A percentile compares a stretch with the other conserved stretches of the same genome.
Conservation (phyloP, 2,797 vertebrate species). For the Esox lucius region DNA sequence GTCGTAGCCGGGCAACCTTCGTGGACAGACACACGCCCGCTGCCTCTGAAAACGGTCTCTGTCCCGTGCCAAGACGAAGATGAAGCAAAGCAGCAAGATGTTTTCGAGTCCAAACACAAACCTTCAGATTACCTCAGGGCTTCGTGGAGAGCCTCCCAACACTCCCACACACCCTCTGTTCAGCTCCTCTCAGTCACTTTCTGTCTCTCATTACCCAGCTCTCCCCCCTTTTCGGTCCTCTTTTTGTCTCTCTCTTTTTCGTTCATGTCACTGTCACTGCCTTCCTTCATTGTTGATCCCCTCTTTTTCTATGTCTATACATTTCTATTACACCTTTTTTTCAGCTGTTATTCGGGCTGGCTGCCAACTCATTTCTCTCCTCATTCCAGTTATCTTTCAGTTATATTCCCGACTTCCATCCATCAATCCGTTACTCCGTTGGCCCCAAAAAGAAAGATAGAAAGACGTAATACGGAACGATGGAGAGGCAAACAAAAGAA, state of each 20-base stretch:
- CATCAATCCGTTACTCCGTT: neutral
- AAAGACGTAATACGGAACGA: constrained; percentile 23
- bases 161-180: constrained; percentile 37
- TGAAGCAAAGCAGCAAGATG: constrained; percentile 52
- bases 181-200: neutral
- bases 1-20: too few species aligned
- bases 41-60: too few species aligned
- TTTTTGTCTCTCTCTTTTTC: constrained; percentile 21
- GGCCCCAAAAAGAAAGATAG: neutral
- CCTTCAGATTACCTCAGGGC: constrained; percentile 60
- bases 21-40: too few species aligned
- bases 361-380: constrained; percentile 36
- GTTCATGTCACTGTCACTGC: too few species aligned
- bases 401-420: neutral
- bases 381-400: neutral
- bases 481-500: constrained; percentile 23
- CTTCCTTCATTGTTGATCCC: too few species aligned
- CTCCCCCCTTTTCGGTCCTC: neutral
- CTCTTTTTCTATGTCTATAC: too few species aligned
- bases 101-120: constrained; percentile 46
- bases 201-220: neutral
- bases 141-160: constrained; percentile 50
- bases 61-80: too few species aligned
- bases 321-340: too few species aligned
- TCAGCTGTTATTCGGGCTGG: constrained; percentile 18